Evolutionary conservation across 2,888 invertebrate species (phyloP).

Genomic region (Ormia ochracea): DNA sequence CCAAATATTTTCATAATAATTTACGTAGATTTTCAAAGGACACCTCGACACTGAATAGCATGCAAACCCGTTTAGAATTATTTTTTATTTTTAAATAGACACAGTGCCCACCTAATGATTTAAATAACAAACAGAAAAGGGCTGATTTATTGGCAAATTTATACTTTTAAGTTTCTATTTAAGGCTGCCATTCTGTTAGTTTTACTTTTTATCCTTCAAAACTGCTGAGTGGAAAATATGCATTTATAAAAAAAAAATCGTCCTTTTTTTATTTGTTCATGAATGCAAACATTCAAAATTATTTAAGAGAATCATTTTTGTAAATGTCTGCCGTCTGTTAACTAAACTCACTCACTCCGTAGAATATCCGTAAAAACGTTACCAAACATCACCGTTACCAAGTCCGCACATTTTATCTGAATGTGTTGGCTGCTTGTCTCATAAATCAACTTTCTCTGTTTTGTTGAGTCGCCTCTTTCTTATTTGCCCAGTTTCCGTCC

Average conservation of each 20-base stretch:
- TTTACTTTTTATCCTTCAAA: constrained; percentile 10
- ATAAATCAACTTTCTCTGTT: not conserved
- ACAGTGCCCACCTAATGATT: too few species aligned
- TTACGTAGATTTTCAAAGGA: too few species aligned
- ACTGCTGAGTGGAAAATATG: not conserved
- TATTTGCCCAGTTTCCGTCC: not conserved
- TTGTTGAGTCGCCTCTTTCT: not conserved
- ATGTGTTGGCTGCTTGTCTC: constrained; percentile 3
- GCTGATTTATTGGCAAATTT: too few species aligned
- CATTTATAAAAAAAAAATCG: constrained; percentile 17
- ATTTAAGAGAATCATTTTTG: not conserved
- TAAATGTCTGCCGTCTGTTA: constrained; percentile 23
- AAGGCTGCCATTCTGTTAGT: too few species aligned
- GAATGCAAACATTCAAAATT: constrained; percentile 3
- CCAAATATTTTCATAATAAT: too few species aligned
- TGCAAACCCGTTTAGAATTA: too few species aligned
- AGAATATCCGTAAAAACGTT: not conserved
- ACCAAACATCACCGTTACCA: not conserved
- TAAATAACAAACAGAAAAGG: too few species aligned
- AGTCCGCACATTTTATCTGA: constrained; percentile 38
- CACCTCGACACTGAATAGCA: too few species aligned
- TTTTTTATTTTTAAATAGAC: too few species aligned
- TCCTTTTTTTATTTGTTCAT: not conserved
- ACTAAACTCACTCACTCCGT: not conserved
- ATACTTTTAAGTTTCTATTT: too few species aligned